Base-by-base conservation (phyloP, 2,888 invertebrate genomes). In the Mactromeris polynyma region DNA sequence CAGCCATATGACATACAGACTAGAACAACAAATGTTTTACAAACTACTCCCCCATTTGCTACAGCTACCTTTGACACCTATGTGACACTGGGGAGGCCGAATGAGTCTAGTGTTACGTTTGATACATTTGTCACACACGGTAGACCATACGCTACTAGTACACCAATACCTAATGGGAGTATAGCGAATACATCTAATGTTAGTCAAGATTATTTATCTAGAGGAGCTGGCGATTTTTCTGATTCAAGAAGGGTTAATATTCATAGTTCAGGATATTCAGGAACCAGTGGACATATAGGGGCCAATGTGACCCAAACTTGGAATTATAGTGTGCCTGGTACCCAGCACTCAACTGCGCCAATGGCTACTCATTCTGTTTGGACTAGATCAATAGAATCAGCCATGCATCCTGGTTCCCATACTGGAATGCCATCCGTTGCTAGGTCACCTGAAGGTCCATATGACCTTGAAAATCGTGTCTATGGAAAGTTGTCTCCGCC, bases 121-220 rank as follows among this genome's bases (percentile, higher is more conserved):
- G 91, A 92, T 92, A 92, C 90, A 85, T 92, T 92, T 92, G 91
- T 90, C 82, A 92, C 91, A 83, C 90, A 86, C 73, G 91, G 90
- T 31, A 73, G 91, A 69, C 91, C 91, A 78, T 92, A 85, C 86
- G 91, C 91, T 31, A 92, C 91, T 9, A 90, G 90, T 54, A 92
- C 91, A 31, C 91, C 91, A 46, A 85, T 92, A 36, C 91, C 91
- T 31, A 90, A 90, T 79, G 90, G 90, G 6, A 89, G 78, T 79
- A 40, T 79, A 36, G n/a, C 85, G 69, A 84, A 80, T 80, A 77
- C 46, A 26, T 83, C 86, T 73, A 78, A 88, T 83, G 21, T 90
- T 42, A 87, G 87, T 46, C 87, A 88, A 36, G 83, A 85, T 69
- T 42, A 54, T 58, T 36, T 26, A 31, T 21, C 58, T 82, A 51